These are phyloP conservation scores for Ptyas mucosa DNA, from an alignment of 2,113 vertebrate species.

Conservation along the genomic window DNA sequence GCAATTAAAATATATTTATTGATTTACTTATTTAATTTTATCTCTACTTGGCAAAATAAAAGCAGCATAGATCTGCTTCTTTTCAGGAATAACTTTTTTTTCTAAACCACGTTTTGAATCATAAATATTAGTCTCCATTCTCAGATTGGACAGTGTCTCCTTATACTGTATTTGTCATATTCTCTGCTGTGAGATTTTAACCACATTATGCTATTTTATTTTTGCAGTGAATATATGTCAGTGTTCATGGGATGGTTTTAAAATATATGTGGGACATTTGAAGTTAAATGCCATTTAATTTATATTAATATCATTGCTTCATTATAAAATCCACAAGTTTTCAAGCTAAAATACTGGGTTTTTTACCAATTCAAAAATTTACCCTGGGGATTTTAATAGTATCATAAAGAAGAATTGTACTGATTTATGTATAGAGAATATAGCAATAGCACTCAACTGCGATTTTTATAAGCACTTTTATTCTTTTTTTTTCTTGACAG, in stretches of 20 bases:
- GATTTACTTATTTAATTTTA: not conserved
- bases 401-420: accelerated
- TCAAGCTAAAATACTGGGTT: constrained; percentile 3
- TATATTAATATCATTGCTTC: constrained; percentile 32
- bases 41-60: not conserved
- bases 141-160: constrained; percentile 8
- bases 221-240: not conserved
- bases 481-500: constrained; percentile 35
- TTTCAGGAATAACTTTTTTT: not conserved
- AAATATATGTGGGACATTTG: constrained; percentile 6
- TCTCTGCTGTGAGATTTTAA: constrained; percentile 23
- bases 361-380: constrained; percentile 22
- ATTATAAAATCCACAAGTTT: constrained; percentile 32
- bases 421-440: constrained; percentile 10
- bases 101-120: not conserved
- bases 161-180: not conserved
- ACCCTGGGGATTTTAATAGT: not conserved
- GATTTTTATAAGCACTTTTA: constrained; percentile 41
- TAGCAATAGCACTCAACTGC: constrained; percentile 14
- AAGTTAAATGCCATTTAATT: constrained; percentile 38
- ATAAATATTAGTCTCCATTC: constrained; percentile 31
- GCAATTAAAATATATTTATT: not conserved
- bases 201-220: constrained; percentile 14
- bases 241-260: constrained; percentile 28
- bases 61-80: not conserved